A percentile compares a stretch with the other conserved stretches of the same genome.
phyloP scores from a whole-genome alignment of 2,113 vertebrate genomes.

The Notarius quadriscutis region DNA sequence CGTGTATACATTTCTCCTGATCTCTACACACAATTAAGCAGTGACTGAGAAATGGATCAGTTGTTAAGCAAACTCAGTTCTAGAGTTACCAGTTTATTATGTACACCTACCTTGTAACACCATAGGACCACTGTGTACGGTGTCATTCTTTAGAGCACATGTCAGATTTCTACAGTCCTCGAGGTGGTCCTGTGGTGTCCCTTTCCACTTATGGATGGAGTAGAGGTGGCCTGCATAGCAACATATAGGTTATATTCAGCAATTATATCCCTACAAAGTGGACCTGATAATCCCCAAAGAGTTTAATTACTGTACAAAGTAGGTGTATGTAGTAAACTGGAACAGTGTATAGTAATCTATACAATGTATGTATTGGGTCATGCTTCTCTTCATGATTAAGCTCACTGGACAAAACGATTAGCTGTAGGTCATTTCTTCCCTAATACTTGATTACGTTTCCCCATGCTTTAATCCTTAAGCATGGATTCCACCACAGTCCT shows the following conservation, averaged over 20 bases:
- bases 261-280: background rate
- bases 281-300: background rate
- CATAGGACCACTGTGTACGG: background rate
- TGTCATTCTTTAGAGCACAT: background rate
- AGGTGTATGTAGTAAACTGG: background rate
- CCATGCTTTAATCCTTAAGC: background rate
- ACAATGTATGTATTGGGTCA: background rate
- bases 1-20: background rate
- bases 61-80: background rate
- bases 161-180: background rate
- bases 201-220: background rate
- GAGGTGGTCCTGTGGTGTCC: background rate
- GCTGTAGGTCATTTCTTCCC: background rate
- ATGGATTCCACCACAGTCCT: background rate
- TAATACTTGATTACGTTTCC: background rate
- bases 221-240: background rate
- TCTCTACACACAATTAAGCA: background rate
- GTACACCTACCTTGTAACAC: background rate
- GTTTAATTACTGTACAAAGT: background rate
- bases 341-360: background rate
- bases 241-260: background rate
- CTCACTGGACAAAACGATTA: conserved; percentile 11
- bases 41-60: background rate
- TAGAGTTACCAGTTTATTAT: conserved; percentile 1
- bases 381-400: background rate